Conservation (phyloP, 2,888 invertebrate genomes). For the Leptinotarsa rubiginosa region DNA sequence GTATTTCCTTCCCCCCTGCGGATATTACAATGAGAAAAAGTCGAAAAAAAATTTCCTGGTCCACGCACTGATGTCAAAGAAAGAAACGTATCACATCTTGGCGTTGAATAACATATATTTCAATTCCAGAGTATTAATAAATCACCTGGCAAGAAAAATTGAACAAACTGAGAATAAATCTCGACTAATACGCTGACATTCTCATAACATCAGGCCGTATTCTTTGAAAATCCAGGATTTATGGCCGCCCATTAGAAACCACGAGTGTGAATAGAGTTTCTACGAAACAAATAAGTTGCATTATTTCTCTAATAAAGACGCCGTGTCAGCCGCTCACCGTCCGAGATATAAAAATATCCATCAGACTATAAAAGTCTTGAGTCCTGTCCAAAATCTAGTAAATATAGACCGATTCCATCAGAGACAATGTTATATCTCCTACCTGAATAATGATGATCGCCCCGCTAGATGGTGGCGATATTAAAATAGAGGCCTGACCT, state of each 20-base stretch:
- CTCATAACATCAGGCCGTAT: slow-evolving; percentile 8
- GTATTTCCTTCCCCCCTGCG: too few relatives aligned
- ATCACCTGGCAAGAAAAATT: slow-evolving; percentile 5
- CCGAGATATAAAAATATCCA: slow-evolving; percentile 31
- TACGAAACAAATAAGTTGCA: slow-evolving; percentile 18
- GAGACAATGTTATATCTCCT: not conserved
- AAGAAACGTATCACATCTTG: too few relatives aligned
- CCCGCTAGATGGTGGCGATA: slow-evolving; percentile 38
- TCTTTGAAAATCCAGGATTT: slow-evolving; percentile 7
- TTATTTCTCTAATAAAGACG: slow-evolving; percentile 26
- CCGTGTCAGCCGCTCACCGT: slow-evolving; percentile 31
- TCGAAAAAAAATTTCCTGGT: too few relatives aligned
- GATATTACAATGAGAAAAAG: too few relatives aligned
- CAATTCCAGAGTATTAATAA: not conserved
- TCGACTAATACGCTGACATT: slow-evolving; percentile 23
- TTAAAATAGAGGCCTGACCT: slow-evolving; percentile 52
- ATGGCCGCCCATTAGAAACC: not conserved
- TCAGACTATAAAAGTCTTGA: slow-evolving; percentile 52
- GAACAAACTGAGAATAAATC: slow-evolving; percentile 19
- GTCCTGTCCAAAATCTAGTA: slow-evolving; percentile 50
- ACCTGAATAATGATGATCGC: slow-evolving; percentile 23
- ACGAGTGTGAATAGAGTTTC: slow-evolving; percentile 6
- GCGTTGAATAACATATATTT: not conserved
- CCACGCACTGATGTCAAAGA: too few relatives aligned
- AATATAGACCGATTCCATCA: slow-evolving; percentile 48